Evolutionary conservation across 2,888 invertebrate species (phyloP), one percentile per base, ranked within the genome.

Genomic region (Drosophila borealis): DNA sequence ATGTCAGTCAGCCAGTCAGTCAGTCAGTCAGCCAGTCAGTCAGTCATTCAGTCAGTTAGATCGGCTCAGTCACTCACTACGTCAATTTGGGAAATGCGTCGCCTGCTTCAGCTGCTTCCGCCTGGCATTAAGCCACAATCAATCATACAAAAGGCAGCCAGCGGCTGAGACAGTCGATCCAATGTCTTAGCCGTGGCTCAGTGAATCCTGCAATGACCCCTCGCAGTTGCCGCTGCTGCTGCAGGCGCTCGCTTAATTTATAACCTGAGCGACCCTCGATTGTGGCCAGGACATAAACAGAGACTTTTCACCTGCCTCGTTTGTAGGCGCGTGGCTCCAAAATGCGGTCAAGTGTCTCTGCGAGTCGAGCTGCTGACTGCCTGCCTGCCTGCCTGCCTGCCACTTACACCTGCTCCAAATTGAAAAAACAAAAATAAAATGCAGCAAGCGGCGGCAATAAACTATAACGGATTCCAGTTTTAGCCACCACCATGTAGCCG

Each of bases 391-490:
- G 29, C 21, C 21, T 21, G 21, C 17, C 17, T 17, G 17, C 29
- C 29, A 29, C 29, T 86, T 87, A 84, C 86, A 87, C 86, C 86
- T 87, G 86, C 86, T 82, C 87, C 89, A 87, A 84, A 81, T 71
- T 74, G 29, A 29, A 29, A 29, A 29, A 29, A 29, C 29, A 29
- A 29, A 29, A 29, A 29, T 66, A 67, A 79, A 77, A 77, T 80
- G 76, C 82, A 66, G 65, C 73, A 76, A 75, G 64, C 84, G 67
- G 69, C 56, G 68, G 86, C 80, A 78, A 89, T 88, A 88, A 88
- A 88, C 86, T 88, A 89, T 88, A 88, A 88, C 88, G 88, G 88
- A 89, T 88, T 88, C 88, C 81, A 74, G 83, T 86, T 88, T 80
- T 70, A 80, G 75, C 83, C 83, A 87, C 88, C 85, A 74, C 85